Evolutionary conservation across 2,888 invertebrate species (phyloP), one percentile per base, ranked within the genome.

Genomic region (Lycia hirtaria): DNA sequence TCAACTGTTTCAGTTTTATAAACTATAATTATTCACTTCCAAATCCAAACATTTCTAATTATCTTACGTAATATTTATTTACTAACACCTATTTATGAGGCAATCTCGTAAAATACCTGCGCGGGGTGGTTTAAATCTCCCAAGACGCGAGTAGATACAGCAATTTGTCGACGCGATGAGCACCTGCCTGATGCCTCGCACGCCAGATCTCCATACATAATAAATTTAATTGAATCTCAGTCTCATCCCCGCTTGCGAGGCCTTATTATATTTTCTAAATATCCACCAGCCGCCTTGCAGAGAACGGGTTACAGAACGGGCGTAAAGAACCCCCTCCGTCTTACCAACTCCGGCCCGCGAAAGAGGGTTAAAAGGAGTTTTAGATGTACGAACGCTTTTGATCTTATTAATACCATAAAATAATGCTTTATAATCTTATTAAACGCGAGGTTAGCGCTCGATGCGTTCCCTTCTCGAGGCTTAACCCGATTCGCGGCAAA

Each of bases 351-450:
- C 48, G 57, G 57, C 76, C 69, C 75, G 68, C 81, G 83, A 87
- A 90, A 90, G 90, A 90, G 92, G 92, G 92, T 90, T 92, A 92
- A 91, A 90, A 91, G 92, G 92, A 92, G 91, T 92, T 92, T 90
- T 86, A 88, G 92, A 92, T 88, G 92, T 92, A 92, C 85, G 92
- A 93, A 93, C 93, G 94, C 94, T 94, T 94, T 94, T 94, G 94
- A 94, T 94, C 94, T 94, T 93, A 94, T 94, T 94, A 94, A 94
- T 94, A 93, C 94, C 93, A 93, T 94, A 94, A 94, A 94, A 94
- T 94, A 94, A 94, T 94, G 93, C 94, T 93, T 93, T 93, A 93
- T 94, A 94, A 94, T 94, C 94, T 94, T 94, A 94, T 94, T 94
- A 94, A 93, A 93, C 93, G 93, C 93, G 93, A 94, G 94, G 94